phyloP scores from a whole-genome alignment of 2,113 vertebrate species.

The Bujurquina vittata region DNA sequence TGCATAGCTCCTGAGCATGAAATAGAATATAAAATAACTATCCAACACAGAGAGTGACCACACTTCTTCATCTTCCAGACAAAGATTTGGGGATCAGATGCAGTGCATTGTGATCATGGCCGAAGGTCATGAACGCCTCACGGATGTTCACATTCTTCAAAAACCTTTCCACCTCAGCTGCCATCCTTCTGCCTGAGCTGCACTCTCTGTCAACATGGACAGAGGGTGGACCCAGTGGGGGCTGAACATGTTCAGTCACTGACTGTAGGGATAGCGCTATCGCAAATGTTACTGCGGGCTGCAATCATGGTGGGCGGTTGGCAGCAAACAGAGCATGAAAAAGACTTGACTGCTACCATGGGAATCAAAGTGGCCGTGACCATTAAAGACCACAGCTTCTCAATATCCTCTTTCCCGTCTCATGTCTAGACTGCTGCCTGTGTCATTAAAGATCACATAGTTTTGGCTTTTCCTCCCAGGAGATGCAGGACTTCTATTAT shows the following conservation, averaged over 20 bases:
- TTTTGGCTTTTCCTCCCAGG: neutral
- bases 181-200: slow-evolving; percentile 5
- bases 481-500: neutral
- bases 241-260: slow-evolving; percentile 12
- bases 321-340: slow-evolving; percentile 56
- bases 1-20: neutral
- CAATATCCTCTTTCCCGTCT: slow-evolving; percentile 44
- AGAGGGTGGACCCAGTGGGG: neutral
- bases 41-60: neutral
- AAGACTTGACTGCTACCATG: slow-evolving; percentile 38
- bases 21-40: neutral
- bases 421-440: slow-evolving; percentile 55
- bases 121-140: slow-evolving; percentile 34
- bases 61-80: slow-evolving; percentile 1
- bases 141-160: slow-evolving; percentile 42
- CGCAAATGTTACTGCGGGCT: slow-evolving; percentile 23
- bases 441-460: slow-evolving; percentile 29
- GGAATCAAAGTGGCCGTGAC: slow-evolving; percentile 49
- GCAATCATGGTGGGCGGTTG: slow-evolving; percentile 44
- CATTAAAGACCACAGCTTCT: slow-evolving; percentile 28
- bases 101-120: slow-evolving; percentile 43
- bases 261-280: slow-evolving; percentile 15
- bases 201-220: neutral
- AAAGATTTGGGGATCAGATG: slow-evolving; percentile 54
- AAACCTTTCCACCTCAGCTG: slow-evolving; percentile 20